These are phyloP conservation scores for Drosophila atripex DNA, from an alignment of 2,888 invertebrate genomes.

Conservation along the genomic window DNA sequence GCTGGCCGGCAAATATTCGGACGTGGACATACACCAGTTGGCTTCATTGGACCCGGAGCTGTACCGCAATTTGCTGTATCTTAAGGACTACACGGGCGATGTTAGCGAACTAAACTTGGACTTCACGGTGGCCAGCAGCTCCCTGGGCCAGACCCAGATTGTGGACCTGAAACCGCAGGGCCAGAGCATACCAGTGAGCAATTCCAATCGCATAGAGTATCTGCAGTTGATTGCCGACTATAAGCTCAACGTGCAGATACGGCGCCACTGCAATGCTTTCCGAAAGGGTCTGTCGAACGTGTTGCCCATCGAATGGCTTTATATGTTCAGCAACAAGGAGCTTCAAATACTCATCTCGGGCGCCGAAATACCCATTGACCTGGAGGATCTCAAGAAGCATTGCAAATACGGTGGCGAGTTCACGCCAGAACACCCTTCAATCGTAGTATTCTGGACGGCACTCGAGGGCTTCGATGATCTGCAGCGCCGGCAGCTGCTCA, in stretches of 20 bases:
- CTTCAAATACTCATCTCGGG: constrained; percentile 98
- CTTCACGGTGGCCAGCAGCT: constrained; percentile 95
- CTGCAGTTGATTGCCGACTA: constrained; percentile 98
- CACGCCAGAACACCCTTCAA: constrained; percentile 91
- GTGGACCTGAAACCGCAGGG: constrained; percentile 97
- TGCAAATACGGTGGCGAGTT: constrained; percentile 97
- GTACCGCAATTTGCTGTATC: constrained; percentile 94
- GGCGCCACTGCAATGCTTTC: constrained; percentile 94
- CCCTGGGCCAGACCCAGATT: constrained; percentile 94
- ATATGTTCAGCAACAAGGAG: constrained; percentile 97
- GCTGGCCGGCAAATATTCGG: constrained; percentile 89
- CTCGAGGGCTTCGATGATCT: constrained; percentile 92
- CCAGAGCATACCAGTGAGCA: constrained; percentile 94
- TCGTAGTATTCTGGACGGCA: constrained; percentile 95
- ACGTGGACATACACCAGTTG: constrained; percentile 94
- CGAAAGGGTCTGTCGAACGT: constrained; percentile 95
- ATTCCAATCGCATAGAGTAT: constrained; percentile 97
- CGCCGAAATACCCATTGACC: constrained; percentile 96
- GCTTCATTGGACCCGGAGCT: constrained; percentile 94
- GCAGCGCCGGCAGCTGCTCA: constrained; percentile 93
- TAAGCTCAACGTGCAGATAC: constrained; percentile 95
- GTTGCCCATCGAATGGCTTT: constrained; percentile 95
- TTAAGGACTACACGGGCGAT: constrained; percentile 93
- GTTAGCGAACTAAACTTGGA: constrained; percentile 95
- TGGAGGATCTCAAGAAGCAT: constrained; percentile 92